phyloP scores from a whole-genome alignment of 2,888 invertebrate genomes.

The Mactromeris polynyma region DNA sequence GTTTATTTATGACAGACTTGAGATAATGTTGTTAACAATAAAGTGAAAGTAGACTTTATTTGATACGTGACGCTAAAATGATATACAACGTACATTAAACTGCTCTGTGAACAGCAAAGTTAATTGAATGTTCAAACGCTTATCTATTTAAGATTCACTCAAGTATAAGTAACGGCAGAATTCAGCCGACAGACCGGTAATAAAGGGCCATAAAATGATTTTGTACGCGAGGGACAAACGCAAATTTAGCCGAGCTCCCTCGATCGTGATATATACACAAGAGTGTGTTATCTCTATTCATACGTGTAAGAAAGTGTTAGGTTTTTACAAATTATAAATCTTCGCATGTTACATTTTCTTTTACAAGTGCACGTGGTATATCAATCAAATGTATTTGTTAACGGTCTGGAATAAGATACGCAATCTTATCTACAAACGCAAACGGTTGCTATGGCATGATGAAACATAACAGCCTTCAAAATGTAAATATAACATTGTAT shows the following conservation, averaged over 20 bases:
- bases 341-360: slow-evolving; percentile 7
- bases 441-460: slow-evolving; percentile 17
- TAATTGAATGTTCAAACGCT: background rate
- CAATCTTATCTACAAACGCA: slow-evolving; percentile 11
- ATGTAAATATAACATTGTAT: background rate
- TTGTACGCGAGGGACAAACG: background rate
- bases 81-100: background rate
- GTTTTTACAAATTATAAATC: slow-evolving; percentile 1
- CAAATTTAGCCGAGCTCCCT: background rate
- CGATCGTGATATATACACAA: background rate
- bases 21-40: background rate
- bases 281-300: background rate
- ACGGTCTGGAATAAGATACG: slow-evolving; percentile 28
- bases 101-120: background rate
- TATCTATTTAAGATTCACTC: background rate
- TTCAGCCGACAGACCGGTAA: background rate
- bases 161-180: background rate
- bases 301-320: background rate
- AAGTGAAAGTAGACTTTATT: background rate
- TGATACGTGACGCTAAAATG: background rate
- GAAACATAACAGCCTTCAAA: slow-evolving; percentile 14
- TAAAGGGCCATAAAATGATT: background rate
- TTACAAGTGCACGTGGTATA: slow-evolving; percentile 35
- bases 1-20: background rate
- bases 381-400: slow-evolving; percentile 49